Evolutionary conservation across 2,113 vertebrate species (phyloP).

Genomic region (Aldabrachelys gigantea): DNA sequence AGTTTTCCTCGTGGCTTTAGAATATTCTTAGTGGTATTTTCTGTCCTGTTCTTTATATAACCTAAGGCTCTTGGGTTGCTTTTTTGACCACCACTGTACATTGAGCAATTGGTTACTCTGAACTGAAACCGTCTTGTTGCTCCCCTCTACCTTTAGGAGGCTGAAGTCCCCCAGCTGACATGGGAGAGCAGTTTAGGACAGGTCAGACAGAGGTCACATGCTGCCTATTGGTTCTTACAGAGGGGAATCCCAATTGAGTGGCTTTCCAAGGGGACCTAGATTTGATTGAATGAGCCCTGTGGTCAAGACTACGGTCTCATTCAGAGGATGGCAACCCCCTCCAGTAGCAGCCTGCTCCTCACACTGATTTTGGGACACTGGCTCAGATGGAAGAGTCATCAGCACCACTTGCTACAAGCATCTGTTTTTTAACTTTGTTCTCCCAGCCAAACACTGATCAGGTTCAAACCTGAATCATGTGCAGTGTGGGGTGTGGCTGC

Average conservation of each 20-base stretch:
- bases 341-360: not conserved
- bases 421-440: not conserved
- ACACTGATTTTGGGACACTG: not conserved
- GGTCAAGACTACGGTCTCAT: not conserved
- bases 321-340: not conserved
- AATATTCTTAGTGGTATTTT: not conserved
- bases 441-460: not conserved
- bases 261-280: not conserved
- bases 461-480: not conserved
- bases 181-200: not conserved
- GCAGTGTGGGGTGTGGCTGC: not conserved
- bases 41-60: not conserved
- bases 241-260: not conserved
- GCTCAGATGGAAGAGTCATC: not conserved
- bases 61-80: conserved; percentile 4
- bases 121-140: conserved; percentile 44
- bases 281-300: not conserved
- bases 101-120: not conserved
- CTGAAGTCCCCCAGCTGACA: conserved; percentile 2
- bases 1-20: not conserved
- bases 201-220: not conserved
- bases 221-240: not conserved
- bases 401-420: not conserved
- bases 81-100: conserved; percentile 13
- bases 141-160: conserved; percentile 16